Conservation (phyloP, 2,888 invertebrate genomes). For the Entomobrya proxima region DNA sequence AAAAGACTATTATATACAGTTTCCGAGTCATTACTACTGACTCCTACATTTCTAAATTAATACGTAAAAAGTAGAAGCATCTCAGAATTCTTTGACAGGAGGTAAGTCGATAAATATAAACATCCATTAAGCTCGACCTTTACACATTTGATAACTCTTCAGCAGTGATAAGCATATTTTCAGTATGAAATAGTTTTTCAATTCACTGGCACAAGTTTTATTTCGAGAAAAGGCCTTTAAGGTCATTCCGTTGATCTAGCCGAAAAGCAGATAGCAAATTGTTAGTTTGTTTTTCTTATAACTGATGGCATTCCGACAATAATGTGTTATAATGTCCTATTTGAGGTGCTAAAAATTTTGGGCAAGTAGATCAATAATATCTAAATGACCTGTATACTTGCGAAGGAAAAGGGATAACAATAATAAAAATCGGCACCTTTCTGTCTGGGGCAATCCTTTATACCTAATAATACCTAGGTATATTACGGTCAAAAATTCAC, state of each 20-base stretch:
- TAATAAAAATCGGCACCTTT: background rate
- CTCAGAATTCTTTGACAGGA: conserved; percentile 1
- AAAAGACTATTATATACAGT: background rate
- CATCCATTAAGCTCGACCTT: conserved; percentile 19
- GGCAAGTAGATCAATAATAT: background rate
- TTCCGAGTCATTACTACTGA: background rate
- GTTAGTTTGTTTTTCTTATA: too few relatives aligned
- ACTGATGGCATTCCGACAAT: too few relatives aligned
- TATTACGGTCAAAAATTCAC: too few relatives aligned
- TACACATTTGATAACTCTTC: background rate
- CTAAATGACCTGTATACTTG: background rate
- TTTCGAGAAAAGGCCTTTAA: too few relatives aligned
- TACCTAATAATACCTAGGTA: too few relatives aligned
- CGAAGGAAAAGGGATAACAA: background rate
- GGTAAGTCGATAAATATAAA: conserved; percentile 14
- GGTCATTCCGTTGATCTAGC: too few relatives aligned
- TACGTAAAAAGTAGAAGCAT: background rate
- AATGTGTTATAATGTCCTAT: too few relatives aligned
- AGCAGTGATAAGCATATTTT: too few relatives aligned
- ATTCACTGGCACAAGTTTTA: too few relatives aligned
- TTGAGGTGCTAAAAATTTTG: background rate
- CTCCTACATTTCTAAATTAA: background rate
- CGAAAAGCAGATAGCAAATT: too few relatives aligned
- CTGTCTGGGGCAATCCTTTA: background rate
- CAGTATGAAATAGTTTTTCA: too few relatives aligned